Evolutionary conservation across 2,113 vertebrate genomes (phyloP), one percentile per base, ranked within the genome.

Genomic region (Terrapene triunguis): DNA sequence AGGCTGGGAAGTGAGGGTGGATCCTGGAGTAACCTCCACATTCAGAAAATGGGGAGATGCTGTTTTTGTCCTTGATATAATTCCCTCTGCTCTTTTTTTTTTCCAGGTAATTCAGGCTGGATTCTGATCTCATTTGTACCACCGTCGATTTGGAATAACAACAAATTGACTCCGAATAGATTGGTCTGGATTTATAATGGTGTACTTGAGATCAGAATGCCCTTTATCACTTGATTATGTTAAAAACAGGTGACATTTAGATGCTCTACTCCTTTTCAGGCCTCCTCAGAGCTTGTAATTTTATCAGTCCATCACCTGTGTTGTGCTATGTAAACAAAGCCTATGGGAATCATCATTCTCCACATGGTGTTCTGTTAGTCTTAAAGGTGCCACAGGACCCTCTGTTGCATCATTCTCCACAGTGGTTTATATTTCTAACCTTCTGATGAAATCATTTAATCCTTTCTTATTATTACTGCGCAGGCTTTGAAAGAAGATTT

Each of bases 401-500:
- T n/a, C n/a, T n/a, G n/a, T n/a, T n/a, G n/a, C 51, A 1, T 90
- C 97, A 84, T 90, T 92, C 93, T 92, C 89, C 25, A 62, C 80
- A 74, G 94, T 85, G 82, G 98, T 93, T 95, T 95, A 78, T 80
- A 84, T 94, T 94, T 2, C 1, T 94, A 95, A 89, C 87, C 87
- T 97, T 85, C 84, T 84, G 82, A 82, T 96, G 94, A 97, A 97
- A 94, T 92, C 1, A 0, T 95, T 96, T 96, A 97, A 98, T 96
- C 93, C 84, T 98, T 96, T 96, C 97, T 97, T 98, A 95, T 98
- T 97, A 98, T 98, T 97, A 93, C 94, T 98, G 97, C 93, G 89
- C 97, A 99, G 99, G 99, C 99, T 95, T 98, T 99, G 98, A 99
- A 99, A 98, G 99, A 99, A 93, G 99, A 99, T 98, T 99, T 99